phyloP scores from a whole-genome alignment of 2,888 invertebrate genomes.

The Megaustenia siamemsis region DNA sequence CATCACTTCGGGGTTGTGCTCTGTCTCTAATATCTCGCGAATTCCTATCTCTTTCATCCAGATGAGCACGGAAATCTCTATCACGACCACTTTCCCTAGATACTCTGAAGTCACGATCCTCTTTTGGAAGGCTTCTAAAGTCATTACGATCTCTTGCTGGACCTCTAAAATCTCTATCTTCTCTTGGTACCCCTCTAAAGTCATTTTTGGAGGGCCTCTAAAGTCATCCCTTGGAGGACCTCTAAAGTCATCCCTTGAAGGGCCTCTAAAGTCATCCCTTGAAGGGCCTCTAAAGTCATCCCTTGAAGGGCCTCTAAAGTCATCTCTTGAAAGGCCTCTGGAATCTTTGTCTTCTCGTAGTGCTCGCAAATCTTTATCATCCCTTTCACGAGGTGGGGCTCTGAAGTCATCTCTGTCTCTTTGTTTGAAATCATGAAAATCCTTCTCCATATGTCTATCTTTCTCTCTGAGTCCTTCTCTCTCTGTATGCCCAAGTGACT shows the following conservation, averaged over 20 bases:
- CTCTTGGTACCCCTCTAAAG: slow-evolving; percentile 49
- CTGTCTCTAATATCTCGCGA: slow-evolving; percentile 24
- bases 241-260: slow-evolving; percentile 54
- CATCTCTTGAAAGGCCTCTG: slow-evolving; percentile 53
- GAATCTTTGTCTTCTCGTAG: slow-evolving; percentile 37
- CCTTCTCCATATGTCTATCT: slow-evolving; percentile 14
- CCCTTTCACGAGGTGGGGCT: slow-evolving; percentile 27
- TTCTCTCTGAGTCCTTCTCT: slow-evolving; percentile 24
- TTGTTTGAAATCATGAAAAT: slow-evolving; percentile 47
- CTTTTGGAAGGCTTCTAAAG: slow-evolving; percentile 58
- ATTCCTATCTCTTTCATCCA: slow-evolving; percentile 27
- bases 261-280: slow-evolving; percentile 53
- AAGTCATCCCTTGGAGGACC: slow-evolving; percentile 49
- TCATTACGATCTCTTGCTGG: slow-evolving; percentile 57
- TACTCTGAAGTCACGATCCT: slow-evolving; percentile 51
- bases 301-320: slow-evolving; percentile 37
- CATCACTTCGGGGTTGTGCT: slow-evolving; percentile 34
- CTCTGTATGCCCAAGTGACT: neutral
- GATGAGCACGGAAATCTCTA: slow-evolving; percentile 12
- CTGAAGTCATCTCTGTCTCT: slow-evolving; percentile 44
- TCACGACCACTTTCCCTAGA: slow-evolving; percentile 42
- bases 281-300: slow-evolving; percentile 47
- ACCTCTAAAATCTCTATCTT: slow-evolving; percentile 58
- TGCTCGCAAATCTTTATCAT: slow-evolving; percentile 34
- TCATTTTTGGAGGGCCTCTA: slow-evolving; percentile 39